A percentile compares a stretch with the other conserved stretches of the same genome.
Conservation (phyloP, 35 echinoderm and acorn worm genomes). For the Nesometra sesokonis region DNA sequence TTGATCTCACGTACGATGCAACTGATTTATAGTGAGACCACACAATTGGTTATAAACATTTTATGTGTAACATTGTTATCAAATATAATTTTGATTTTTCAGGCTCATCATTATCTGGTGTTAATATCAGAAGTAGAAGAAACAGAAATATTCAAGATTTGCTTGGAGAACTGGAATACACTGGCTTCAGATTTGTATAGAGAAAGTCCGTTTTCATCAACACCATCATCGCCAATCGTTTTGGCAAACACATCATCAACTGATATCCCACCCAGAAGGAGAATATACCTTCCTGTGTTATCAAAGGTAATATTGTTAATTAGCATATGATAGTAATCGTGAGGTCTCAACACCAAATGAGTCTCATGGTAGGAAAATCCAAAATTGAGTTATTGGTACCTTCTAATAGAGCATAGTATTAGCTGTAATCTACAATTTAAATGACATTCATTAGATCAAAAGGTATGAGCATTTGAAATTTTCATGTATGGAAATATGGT, state of each 20-base stretch:
- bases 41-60: too few species aligned
- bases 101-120: constrained; percentile 91
- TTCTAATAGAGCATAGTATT: too few species aligned
- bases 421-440: too few species aligned
- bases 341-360: too few species aligned
- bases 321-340: not conserved
- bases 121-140: constrained; percentile 98
- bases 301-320: constrained; percentile 47
- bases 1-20: too few species aligned
- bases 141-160: constrained; percentile 99
- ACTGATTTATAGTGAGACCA: too few species aligned
- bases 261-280: constrained; percentile 74
- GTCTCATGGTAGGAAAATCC: too few species aligned
- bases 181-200: constrained; percentile 87
- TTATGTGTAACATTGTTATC: not conserved
- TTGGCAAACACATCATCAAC: constrained; percentile 40
- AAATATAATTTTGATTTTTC: not conserved
- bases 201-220: constrained; percentile 87
- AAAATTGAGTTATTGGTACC: too few species aligned
- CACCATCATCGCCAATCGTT: constrained; percentile 60
- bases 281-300: constrained; percentile 52
- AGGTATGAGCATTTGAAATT: too few species aligned
- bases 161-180: constrained; percentile 97
- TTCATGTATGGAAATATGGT: too few species aligned
- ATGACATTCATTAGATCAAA: too few species aligned